phyloP scores from a whole-genome alignment of 2,113 vertebrate species.

The Cervus canadensis region DNA sequence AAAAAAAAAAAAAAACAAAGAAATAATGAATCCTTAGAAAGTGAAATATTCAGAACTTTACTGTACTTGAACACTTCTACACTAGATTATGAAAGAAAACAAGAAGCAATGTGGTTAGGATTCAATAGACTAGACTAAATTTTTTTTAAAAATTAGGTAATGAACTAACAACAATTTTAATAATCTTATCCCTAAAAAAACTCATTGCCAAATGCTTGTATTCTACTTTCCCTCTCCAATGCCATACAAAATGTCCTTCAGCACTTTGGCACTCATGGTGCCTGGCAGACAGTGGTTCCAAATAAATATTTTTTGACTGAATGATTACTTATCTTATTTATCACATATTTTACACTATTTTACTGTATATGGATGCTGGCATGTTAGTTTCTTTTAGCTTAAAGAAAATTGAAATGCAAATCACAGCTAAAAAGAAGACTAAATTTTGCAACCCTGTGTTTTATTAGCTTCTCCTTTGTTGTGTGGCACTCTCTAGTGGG shows the following conservation, averaged over 20 bases:
- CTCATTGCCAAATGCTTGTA: neutral
- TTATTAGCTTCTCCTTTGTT: neutral
- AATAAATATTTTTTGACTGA: neutral
- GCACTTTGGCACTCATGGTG: neutral
- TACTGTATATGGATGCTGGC: neutral
- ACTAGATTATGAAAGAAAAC: neutral
- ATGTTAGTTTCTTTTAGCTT: neutral
- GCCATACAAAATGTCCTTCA: neutral
- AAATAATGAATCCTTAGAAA: neutral
- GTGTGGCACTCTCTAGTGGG: neutral
- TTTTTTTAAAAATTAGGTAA: neutral
- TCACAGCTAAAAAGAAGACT: neutral
- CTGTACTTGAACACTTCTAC: neutral
- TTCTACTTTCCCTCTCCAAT: neutral
- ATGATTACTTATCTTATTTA: neutral
- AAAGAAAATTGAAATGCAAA: neutral
- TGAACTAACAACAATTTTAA: neutral
- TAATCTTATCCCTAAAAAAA: neutral
- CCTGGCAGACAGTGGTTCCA: neutral
- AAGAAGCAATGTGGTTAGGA: neutral
- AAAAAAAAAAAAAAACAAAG: neutral
- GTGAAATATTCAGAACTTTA: neutral
- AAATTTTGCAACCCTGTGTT: neutral
- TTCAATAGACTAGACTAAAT: neutral
- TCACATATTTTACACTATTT: neutral